phyloP scores from a whole-genome alignment of 2,113 vertebrate genomes.

The Elanus axillaris region DNA sequence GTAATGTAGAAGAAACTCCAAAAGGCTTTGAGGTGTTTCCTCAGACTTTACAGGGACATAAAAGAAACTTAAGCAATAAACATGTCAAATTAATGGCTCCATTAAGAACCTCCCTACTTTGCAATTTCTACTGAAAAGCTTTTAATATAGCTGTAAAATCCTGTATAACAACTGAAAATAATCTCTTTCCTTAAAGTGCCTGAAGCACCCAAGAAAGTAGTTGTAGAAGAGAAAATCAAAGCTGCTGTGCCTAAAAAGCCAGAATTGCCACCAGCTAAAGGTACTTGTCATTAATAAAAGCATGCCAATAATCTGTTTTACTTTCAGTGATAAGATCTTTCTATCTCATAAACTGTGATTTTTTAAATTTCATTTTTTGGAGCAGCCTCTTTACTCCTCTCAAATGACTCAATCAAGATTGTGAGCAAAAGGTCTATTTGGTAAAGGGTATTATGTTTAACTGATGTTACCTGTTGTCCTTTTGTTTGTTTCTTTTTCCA shows the following conservation, averaged over 20 bases:
- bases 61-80: neutral
- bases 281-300: slow-evolving; percentile 22
- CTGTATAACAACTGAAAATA: neutral
- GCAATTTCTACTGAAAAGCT: neutral
- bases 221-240: slow-evolving; percentile 61
- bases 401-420: neutral
- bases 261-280: slow-evolving; percentile 61
- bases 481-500: neutral
- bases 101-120: neutral
- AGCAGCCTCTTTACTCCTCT: neutral
- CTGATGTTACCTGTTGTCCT: neutral
- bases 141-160: neutral
- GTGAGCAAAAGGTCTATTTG: neutral
- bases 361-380: neutral
- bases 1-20: neutral
- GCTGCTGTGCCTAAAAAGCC: slow-evolving; percentile 38
- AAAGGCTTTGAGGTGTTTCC: neutral
- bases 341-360: neutral
- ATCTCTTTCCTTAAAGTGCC: neutral
- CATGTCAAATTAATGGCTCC: neutral
- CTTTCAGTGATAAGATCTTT: neutral
- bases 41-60: neutral
- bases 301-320: neutral
- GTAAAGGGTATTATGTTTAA: neutral
- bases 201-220: slow-evolving; percentile 42